These are phyloP conservation scores for Odocoileus virginianus DNA, from an alignment of 2,113 vertebrate species.

Conservation along the genomic window DNA sequence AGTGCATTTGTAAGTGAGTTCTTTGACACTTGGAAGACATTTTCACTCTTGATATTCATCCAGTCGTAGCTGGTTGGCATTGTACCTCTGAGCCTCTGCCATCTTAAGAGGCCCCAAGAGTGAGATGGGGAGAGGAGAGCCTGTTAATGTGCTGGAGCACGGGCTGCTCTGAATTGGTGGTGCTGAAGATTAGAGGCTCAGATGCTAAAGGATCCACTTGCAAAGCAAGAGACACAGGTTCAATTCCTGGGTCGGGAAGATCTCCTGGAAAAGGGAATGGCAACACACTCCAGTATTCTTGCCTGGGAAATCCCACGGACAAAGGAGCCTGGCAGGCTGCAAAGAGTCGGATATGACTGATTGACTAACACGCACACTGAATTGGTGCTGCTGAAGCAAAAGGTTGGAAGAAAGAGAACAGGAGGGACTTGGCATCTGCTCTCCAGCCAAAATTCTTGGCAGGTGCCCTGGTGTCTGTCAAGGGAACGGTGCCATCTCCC, in stretches of 20 bases:
- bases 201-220: background rate
- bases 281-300: background rate
- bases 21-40: background rate
- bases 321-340: background rate
- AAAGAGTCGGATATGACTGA: rapidly evolving
- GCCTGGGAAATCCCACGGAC: background rate
- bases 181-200: background rate
- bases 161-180: background rate
- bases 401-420: background rate
- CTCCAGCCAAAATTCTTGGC: background rate
- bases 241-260: background rate
- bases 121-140: background rate
- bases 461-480: background rate
- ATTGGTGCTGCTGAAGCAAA: background rate
- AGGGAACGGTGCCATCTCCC: background rate
- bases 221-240: background rate
- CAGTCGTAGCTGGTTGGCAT: too few relatives aligned
- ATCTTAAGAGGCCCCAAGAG: background rate
- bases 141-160: background rate
- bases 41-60: background rate
- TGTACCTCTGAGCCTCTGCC: background rate
- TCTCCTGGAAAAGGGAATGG: background rate
- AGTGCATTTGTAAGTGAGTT: background rate
- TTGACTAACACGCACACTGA: background rate
- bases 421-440: background rate